A percentile compares a stretch with the other conserved stretches of the same genome.
Conservation (phyloP, 1,140 invertebrate genomes). For the Saccostrea glomerata region DNA sequence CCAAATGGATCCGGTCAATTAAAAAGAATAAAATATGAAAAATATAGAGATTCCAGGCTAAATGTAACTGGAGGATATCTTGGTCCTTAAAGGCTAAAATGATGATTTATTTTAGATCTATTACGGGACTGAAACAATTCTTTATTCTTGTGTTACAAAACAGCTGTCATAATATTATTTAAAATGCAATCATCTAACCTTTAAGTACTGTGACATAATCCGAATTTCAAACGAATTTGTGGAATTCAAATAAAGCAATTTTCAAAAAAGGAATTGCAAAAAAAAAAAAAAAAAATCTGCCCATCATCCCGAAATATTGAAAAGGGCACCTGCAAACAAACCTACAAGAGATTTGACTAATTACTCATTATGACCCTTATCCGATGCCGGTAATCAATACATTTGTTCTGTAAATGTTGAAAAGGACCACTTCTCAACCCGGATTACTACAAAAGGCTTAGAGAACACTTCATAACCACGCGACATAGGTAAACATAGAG, state of each 20-base stretch:
- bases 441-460: not conserved
- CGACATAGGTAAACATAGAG: constrained; percentile 5
- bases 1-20: too few relatives aligned
- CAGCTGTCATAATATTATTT: not conserved
- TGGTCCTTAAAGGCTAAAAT: too few relatives aligned
- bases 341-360: constrained; percentile 22
- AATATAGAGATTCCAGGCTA: too few relatives aligned
- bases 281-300: too few relatives aligned
- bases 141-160: not conserved
- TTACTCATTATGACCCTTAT: constrained; percentile 9
- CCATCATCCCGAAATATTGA: not conserved
- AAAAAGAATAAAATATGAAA: too few relatives aligned
- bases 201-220: not conserved
- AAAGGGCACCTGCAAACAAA: constrained; percentile 6
- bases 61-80: too few relatives aligned
- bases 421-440: constrained; percentile 28
- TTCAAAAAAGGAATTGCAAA: not conserved
- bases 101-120: too few relatives aligned
- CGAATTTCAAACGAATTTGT: not conserved
- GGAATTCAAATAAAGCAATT: not conserved
- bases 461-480: constrained; percentile 16
- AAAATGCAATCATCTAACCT: not conserved
- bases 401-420: not conserved
- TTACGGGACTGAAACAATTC: too few relatives aligned
- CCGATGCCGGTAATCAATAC: constrained; percentile 4